Evolutionary conservation across 53 echinoderm and acorn worm genomes (phyloP).

Genomic region (Actinopyga echinites): DNA sequence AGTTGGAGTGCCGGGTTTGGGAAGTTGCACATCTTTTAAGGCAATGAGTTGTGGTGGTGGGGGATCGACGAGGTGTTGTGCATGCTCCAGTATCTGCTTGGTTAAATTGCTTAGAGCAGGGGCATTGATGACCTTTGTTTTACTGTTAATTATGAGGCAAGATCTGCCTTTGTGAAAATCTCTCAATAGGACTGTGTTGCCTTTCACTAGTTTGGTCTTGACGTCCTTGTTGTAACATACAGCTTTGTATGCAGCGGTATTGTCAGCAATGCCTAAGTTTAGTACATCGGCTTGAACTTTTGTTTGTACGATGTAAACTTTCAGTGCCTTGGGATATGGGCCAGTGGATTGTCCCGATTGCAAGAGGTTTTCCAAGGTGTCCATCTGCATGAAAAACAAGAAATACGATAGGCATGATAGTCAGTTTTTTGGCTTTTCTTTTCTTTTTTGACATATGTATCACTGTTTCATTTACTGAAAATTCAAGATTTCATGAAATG

Average conservation of each 20-base stretch:
- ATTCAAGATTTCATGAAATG: too few relatives aligned
- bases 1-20: slow-evolving; percentile 20
- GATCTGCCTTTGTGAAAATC: slow-evolving; percentile 19
- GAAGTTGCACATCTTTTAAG: background rate
- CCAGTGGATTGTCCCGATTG: background rate
- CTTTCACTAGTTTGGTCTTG: background rate
- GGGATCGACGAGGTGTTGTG: slow-evolving; percentile 9
- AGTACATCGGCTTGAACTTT: slow-evolving; percentile 1
- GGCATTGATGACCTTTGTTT: background rate
- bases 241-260: slow-evolving; percentile 8
- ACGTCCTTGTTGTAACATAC: slow-evolving; percentile 22
- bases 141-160: slow-evolving; percentile 5
- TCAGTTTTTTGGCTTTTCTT: background rate
- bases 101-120: background rate
- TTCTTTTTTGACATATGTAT: too few relatives aligned
- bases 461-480: too few relatives aligned
- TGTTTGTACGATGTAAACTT: slow-evolving; percentile 3
- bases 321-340: slow-evolving; percentile 1
- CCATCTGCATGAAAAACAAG: slow-evolving; percentile 13
- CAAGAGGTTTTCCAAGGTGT: slow-evolving; percentile 11
- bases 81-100: background rate
- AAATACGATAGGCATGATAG: background rate
- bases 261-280: slow-evolving; percentile 4
- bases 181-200: background rate
- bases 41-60: slow-evolving; percentile 3